Conservation (phyloP, 2,797 vertebrate species). For the Pangasius mekongensis region DNA sequence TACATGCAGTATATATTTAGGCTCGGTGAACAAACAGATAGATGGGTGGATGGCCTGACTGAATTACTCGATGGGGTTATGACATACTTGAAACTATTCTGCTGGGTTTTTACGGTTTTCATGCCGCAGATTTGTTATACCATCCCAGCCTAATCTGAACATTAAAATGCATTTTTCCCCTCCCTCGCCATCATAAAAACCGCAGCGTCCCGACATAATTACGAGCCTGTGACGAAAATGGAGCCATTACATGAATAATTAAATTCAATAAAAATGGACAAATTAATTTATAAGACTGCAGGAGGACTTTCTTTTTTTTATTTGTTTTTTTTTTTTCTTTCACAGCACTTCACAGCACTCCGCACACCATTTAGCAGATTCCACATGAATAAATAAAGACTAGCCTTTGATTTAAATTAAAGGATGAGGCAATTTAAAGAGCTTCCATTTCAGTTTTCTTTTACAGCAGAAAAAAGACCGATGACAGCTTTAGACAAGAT, state of each 20-base stretch:
- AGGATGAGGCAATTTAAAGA: not conserved
- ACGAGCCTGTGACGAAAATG: constrained; percentile 15
- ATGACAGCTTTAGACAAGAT: not conserved
- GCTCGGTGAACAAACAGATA: not conserved
- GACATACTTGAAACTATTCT: not conserved
- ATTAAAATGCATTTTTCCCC: not conserved
- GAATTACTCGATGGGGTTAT: not conserved
- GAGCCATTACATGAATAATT: constrained; percentile 54
- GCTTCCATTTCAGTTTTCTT: not conserved
- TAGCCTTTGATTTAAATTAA: constrained; percentile 19
- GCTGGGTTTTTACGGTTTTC: constrained; percentile 15
- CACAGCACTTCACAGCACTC: not conserved
- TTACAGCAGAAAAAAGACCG: not conserved
- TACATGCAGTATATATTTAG: not conserved
- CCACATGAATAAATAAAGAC: constrained; percentile 40
- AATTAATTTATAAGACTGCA: constrained; percentile 37
- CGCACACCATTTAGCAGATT: not conserved
- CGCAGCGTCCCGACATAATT: constrained; percentile 18
- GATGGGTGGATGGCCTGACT: not conserved
- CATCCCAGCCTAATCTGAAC: not conserved
- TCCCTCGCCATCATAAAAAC: not conserved
- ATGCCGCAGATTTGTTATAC: not conserved
- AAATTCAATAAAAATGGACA: constrained; percentile 48
- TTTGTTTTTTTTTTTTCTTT: not conserved
- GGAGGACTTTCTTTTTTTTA: not conserved